phyloP scores from a whole-genome alignment of 2,797 vertebrate species.

The Lycodopsis pacificus region DNA sequence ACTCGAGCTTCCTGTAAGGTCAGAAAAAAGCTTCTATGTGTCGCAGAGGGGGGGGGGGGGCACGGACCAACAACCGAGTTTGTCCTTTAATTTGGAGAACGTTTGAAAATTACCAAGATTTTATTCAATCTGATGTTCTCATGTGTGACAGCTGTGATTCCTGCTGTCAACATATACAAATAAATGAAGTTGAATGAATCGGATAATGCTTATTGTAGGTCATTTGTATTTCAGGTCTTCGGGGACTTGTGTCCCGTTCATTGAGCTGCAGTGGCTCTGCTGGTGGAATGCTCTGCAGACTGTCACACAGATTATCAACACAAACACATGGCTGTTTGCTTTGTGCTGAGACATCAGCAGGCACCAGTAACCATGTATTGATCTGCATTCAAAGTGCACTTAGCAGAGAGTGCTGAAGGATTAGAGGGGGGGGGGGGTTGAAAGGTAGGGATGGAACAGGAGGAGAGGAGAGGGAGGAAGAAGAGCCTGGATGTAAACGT shows the following conservation, averaged over 20 bases:
- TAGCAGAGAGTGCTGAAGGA: conserved; percentile 63
- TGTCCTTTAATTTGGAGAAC: too few relatives aligned
- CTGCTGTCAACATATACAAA: too few relatives aligned
- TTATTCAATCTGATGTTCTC: too few relatives aligned
- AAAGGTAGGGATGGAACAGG: conserved; percentile 24
- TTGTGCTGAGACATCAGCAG: conserved; percentile 69
- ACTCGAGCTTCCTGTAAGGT: too few relatives aligned
- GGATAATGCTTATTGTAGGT: background rate
- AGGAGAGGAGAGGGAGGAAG: background rate
- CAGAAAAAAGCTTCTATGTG: too few relatives aligned
- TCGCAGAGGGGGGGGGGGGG: too few relatives aligned
- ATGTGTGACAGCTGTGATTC: too few relatives aligned
- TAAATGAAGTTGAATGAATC: background rate
- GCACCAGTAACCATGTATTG: conserved; percentile 63
- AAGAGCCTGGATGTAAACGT: background rate
- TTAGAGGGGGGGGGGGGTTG: conserved; percentile 27
- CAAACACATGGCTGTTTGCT: conserved; percentile 39
- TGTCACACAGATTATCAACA: conserved; percentile 44
- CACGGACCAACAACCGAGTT: too few relatives aligned
- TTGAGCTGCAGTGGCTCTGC: conserved; percentile 15
- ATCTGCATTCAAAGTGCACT: conserved; percentile 74
- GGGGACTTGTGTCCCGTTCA: background rate
- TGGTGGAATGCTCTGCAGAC: conserved; percentile 43
- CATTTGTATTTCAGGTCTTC: background rate
- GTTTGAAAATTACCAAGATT: too few relatives aligned